Percentiles rank a stretch among this genome's conserved stretches.
Evolutionary conservation across 2,113 vertebrate species (phyloP).

Genomic region (Ceyx margarethae): DNA sequence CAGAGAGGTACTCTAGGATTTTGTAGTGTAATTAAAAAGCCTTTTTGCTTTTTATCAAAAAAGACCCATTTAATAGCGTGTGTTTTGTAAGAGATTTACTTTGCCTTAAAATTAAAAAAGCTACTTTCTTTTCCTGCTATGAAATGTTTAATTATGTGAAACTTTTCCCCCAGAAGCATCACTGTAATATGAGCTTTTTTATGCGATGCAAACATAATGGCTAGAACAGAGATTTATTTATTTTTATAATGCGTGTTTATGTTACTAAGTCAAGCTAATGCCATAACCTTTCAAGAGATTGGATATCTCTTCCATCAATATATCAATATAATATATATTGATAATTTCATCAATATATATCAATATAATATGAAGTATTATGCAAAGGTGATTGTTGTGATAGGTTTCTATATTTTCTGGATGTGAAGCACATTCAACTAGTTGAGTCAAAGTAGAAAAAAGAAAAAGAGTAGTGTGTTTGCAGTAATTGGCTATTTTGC

Average conservation of each 20-base stretch:
- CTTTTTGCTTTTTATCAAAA: fast-evolving
- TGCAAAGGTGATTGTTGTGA: background rate
- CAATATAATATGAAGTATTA: background rate
- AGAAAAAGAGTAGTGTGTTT: background rate
- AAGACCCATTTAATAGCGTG: background rate
- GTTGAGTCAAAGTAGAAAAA: background rate
- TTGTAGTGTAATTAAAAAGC: background rate
- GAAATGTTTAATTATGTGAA: background rate
- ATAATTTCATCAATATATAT: no score
- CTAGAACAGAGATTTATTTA: background rate
- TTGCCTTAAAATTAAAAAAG: background rate
- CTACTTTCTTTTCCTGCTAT: background rate
- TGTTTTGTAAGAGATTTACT: background rate
- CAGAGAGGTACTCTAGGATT: background rate
- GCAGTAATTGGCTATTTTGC: background rate
- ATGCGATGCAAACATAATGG: background rate
- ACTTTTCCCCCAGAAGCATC: background rate
- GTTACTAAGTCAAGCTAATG: background rate
- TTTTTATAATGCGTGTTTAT: background rate
- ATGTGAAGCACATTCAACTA: background rate
- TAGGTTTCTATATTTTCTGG: background rate
- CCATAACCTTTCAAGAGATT: background rate
- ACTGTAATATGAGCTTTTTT: background rate
- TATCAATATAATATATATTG: no score
- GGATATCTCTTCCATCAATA: no score